A percentile compares a stretch with the other conserved stretches of the same genome.
phyloP scores from a whole-genome alignment of 2,888 invertebrate species.

The Napeogenes inachia region DNA sequence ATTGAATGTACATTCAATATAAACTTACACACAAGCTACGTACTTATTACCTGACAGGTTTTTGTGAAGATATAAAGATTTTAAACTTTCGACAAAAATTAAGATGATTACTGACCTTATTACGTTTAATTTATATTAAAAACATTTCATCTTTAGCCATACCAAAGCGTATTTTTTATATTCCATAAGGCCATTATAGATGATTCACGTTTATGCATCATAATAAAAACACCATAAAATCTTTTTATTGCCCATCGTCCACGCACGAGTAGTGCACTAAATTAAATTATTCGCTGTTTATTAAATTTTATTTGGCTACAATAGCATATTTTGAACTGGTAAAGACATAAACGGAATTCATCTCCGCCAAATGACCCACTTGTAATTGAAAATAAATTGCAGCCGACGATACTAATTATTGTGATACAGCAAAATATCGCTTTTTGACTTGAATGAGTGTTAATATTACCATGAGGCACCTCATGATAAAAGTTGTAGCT shows the following conservation, averaged over 20 bases:
- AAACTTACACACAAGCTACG: too few relatives aligned
- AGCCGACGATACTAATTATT: constrained; percentile 21
- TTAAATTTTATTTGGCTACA: constrained; percentile 71
- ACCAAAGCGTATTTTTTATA: constrained; percentile 50
- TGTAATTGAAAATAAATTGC: constrained; percentile 36
- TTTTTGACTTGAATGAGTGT: too few relatives aligned
- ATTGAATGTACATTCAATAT: neutral
- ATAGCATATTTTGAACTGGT: constrained; percentile 61
- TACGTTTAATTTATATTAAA: constrained; percentile 19
- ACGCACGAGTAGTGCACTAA: constrained; percentile 64
- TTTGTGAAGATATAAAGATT: too few relatives aligned
- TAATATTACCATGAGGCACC: too few relatives aligned
- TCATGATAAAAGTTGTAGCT: too few relatives aligned
- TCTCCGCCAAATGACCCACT: constrained; percentile 55
- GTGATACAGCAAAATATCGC: neutral
- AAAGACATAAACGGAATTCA: constrained; percentile 52
- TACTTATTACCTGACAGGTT: too few relatives aligned
- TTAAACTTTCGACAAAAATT: too few relatives aligned
- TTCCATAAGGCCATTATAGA: constrained; percentile 52
- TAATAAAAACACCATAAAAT: constrained; percentile 74
- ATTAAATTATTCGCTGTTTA: constrained; percentile 74
- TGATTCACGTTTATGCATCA: constrained; percentile 74
- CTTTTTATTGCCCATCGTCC: constrained; percentile 72
- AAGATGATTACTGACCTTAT: too few relatives aligned
- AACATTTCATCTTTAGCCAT: constrained; percentile 50